Conservation (phyloP, 2,797 vertebrate genomes). For the Acomys russatus region DNA sequence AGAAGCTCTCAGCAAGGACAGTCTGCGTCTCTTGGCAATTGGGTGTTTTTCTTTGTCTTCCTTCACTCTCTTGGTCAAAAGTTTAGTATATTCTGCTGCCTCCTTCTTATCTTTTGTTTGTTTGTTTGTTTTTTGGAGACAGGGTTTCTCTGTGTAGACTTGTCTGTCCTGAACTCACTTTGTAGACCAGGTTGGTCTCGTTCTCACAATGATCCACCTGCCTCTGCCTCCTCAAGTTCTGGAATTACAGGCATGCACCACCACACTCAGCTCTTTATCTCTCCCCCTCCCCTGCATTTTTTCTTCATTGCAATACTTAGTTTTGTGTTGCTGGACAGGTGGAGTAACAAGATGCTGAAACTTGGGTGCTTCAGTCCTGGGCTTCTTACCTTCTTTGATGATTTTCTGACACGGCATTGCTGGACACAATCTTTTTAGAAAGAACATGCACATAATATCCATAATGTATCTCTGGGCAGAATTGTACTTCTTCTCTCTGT, state of each 20-base stretch:
- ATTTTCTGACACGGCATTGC: not conserved
- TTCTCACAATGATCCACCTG: too few species aligned
- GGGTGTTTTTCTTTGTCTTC: not conserved
- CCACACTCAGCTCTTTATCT: too few species aligned
- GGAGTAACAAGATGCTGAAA: not conserved
- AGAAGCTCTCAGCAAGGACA: not conserved
- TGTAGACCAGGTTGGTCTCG: too few species aligned
- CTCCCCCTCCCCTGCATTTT: too few species aligned
- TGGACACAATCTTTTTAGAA: not conserved
- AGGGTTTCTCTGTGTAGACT: too few species aligned
- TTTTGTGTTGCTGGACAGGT: not conserved
- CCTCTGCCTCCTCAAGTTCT: too few species aligned
- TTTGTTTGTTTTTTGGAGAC: too few species aligned
- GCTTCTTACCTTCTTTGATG: not conserved
- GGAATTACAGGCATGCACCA: too few species aligned
- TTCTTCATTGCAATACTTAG: too few species aligned
- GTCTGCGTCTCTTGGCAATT: not conserved
- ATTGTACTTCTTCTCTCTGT: not conserved
- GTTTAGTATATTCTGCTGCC: not conserved
- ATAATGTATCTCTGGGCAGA: not conserved
- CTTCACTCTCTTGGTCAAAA: not conserved
- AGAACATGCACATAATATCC: not conserved
- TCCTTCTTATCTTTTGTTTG: not conserved
- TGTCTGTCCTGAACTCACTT: too few species aligned
- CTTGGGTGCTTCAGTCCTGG: not conserved